These are phyloP conservation scores for Steinernema feltiae DNA, from an alignment of 1,140 invertebrate genomes.

Conservation along the genomic window DNA sequence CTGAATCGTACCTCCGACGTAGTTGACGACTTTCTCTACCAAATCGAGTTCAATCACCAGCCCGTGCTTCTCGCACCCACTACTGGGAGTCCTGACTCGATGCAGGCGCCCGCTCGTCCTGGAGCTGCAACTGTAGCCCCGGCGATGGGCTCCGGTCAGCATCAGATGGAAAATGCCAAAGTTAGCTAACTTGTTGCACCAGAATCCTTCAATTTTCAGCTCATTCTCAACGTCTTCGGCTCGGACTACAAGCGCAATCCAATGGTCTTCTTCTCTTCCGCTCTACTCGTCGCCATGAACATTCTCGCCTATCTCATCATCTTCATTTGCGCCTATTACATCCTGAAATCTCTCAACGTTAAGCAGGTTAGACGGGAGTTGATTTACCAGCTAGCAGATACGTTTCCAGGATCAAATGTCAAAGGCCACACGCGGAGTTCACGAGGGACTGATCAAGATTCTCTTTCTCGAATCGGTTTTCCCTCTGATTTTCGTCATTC, in stretches of 20 bases:
- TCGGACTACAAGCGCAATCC: constrained; percentile 3
- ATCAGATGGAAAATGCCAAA: not conserved
- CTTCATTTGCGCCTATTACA: not conserved
- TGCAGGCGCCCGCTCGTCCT: too few relatives aligned
- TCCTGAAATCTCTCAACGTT: not conserved
- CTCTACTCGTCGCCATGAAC: constrained; percentile 2
- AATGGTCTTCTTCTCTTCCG: constrained; percentile 3
- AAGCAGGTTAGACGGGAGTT: not conserved
- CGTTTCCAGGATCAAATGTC: constrained; percentile 5
- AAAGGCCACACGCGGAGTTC: not conserved
- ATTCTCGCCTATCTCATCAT: not conserved
- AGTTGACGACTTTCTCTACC: not conserved
- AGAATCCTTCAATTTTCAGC: not conserved
- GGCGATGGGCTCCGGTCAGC: not conserved
- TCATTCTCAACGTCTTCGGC: not conserved
- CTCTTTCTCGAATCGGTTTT: constrained; percentile 2
- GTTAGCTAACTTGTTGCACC: not conserved
- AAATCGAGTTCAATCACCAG: not conserved
- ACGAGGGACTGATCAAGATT: not conserved
- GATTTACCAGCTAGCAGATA: not conserved
- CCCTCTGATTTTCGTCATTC: not conserved
- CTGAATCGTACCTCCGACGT: not conserved
- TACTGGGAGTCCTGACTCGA: not conserved
- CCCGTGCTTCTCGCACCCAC: not conserved
- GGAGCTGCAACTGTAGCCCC: not conserved